These are phyloP conservation scores for Danionella cerebrum DNA, from an alignment of 2,113 vertebrate genomes.

Conservation along the genomic window DNA sequence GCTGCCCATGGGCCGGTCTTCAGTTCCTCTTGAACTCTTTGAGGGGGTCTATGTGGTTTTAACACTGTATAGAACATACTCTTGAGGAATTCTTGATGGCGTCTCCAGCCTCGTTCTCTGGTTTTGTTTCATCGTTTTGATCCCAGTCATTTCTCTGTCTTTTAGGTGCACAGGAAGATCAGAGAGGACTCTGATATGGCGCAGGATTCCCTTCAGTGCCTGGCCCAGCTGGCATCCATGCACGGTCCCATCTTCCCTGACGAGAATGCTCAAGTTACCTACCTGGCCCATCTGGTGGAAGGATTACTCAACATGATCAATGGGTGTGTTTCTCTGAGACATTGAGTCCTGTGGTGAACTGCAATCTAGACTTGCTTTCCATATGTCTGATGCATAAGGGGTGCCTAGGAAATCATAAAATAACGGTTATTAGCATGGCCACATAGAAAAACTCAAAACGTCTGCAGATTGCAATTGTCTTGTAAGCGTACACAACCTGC, in stretches of 20 bases:
- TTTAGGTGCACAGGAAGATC: conserved; percentile 96
- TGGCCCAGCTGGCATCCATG: conserved; percentile 94
- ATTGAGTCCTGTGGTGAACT: not conserved
- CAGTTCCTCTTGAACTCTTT: conserved; percentile 34
- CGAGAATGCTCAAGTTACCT: conserved; percentile 91
- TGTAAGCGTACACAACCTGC: too few relatives aligned
- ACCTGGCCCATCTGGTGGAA: conserved; percentile 95
- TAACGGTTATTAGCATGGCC: too few relatives aligned
- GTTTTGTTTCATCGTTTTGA: too few relatives aligned
- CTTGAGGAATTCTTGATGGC: too few relatives aligned
- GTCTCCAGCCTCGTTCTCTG: not conserved
- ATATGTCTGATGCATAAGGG: too few relatives aligned
- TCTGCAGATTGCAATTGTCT: too few relatives aligned
- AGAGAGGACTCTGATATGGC: conserved; percentile 98
- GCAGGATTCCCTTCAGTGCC: conserved; percentile 95
- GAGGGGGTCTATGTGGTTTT: conserved; percentile 23
- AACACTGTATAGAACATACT: not conserved
- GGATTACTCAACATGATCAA: conserved; percentile 96
- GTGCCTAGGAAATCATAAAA: too few relatives aligned
- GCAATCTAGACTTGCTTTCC: too few relatives aligned
- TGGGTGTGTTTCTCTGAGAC: conserved; percentile 73
- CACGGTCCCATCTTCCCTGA: conserved; percentile 93
- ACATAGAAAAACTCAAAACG: too few relatives aligned
- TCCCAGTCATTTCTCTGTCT: not conserved
- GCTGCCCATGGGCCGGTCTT: conserved; percentile 37